Conservation (phyloP, 2,888 invertebrate species). For the Rapana venosa region DNA sequence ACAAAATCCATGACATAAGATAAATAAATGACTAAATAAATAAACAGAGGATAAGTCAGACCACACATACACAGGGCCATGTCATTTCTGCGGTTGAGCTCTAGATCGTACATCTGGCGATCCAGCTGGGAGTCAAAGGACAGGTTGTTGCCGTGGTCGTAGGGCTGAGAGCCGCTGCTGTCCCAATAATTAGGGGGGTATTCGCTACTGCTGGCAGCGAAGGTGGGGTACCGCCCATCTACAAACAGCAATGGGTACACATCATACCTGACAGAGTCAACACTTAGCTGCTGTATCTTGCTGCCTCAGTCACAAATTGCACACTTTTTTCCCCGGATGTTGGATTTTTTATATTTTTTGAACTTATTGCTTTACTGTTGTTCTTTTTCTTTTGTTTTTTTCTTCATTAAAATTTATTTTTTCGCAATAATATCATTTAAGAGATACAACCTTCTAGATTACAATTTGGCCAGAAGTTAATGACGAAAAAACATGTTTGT, state of each 20-base stretch:
- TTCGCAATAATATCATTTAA: too few relatives aligned
- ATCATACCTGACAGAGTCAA: neutral
- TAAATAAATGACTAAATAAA: neutral
- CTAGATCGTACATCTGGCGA: slow-evolving; percentile 63
- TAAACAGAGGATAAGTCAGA: neutral
- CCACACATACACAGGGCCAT: slow-evolving; percentile 56
- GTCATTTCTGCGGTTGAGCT: slow-evolving; percentile 69
- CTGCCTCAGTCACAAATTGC: too few relatives aligned
- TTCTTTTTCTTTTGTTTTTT: too few relatives aligned
- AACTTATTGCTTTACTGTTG: too few relatives aligned
- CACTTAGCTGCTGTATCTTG: neutral
- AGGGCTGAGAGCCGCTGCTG: neutral
- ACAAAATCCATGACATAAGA: neutral
- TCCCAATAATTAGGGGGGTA: slow-evolving; percentile 38
- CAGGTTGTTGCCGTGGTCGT: slow-evolving; percentile 52
- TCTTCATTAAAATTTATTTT: too few relatives aligned
- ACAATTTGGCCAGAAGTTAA: too few relatives aligned
- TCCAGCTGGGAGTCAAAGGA: slow-evolving; percentile 66
- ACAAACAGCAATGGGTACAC: slow-evolving; percentile 4
- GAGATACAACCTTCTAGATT: too few relatives aligned
- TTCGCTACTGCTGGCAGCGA: slow-evolving; percentile 26
- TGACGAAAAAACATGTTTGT: too few relatives aligned
- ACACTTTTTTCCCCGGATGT: too few relatives aligned
- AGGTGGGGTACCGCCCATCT: slow-evolving; percentile 39
- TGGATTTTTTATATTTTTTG: too few relatives aligned